Evolutionary conservation across 2,113 vertebrate species (phyloP).

Genomic region (Euleptes europaea): DNA sequence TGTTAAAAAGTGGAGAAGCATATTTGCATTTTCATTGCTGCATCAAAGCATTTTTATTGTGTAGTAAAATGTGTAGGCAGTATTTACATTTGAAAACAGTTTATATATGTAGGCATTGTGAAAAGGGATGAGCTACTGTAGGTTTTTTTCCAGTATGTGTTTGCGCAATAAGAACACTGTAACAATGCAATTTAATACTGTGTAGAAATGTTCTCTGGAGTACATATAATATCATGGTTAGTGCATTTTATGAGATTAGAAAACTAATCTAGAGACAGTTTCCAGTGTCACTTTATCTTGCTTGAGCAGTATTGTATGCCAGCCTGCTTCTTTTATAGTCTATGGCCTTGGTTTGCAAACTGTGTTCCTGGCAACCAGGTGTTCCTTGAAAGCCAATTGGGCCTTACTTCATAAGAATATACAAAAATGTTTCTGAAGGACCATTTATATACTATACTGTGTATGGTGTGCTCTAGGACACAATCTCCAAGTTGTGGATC

Average conservation of each 20-base stretch:
- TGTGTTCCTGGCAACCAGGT: background rate
- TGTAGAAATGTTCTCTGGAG: background rate
- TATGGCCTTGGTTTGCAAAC: background rate
- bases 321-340: background rate
- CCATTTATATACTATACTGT: background rate
- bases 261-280: background rate
- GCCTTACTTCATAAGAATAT: background rate
- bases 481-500: no score
- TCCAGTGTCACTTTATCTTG: background rate
- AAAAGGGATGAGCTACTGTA: slow-evolving; percentile 30
- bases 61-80: slow-evolving; percentile 55
- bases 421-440: background rate
- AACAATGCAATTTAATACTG: background rate
- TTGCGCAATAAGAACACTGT: background rate
- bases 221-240: background rate
- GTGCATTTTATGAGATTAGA: background rate
- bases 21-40: slow-evolving; percentile 62
- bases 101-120: slow-evolving; percentile 53
- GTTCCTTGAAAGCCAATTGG: background rate
- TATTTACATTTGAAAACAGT: slow-evolving; percentile 67
- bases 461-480: background rate
- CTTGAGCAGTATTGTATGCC: background rate
- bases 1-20: slow-evolving; percentile 53
- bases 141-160: slow-evolving; percentile 31
- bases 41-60: slow-evolving; percentile 67